phyloP scores from a whole-genome alignment of 1,140 invertebrate genomes.

The Latrodectus geometricus region DNA sequence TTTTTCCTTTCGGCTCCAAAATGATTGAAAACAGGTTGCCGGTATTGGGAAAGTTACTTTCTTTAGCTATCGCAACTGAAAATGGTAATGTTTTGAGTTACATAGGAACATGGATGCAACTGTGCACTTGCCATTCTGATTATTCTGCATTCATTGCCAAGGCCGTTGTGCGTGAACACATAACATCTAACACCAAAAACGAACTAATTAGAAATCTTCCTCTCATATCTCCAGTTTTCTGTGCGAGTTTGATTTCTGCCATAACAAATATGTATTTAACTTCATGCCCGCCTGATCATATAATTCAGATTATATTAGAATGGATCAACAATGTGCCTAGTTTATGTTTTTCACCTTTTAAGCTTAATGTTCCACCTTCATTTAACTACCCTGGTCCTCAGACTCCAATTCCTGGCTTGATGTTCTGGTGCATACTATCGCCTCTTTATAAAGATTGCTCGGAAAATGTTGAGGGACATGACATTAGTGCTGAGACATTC shows the following conservation, averaged over 20 bases:
- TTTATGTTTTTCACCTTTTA: constrained; percentile 47
- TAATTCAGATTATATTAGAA: constrained; percentile 32
- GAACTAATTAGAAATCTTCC: constrained; percentile 45
- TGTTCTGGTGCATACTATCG: constrained; percentile 56
- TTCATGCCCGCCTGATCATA: constrained; percentile 48
- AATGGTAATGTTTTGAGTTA: constrained; percentile 56
- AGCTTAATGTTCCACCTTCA: constrained; percentile 40
- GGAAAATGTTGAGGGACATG: not conserved
- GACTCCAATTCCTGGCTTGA: constrained; percentile 48
- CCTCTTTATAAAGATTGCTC: constrained; percentile 47
- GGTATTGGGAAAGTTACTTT: constrained; percentile 45
- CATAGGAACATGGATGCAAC: constrained; percentile 56
- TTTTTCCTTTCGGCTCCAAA: constrained; percentile 49
- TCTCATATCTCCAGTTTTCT: constrained; percentile 46
- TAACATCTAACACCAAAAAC: not conserved
- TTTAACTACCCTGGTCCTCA: constrained; percentile 59
- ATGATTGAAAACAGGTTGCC: constrained; percentile 45
- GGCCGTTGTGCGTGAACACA: constrained; percentile 39
- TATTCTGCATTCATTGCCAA: constrained; percentile 49
- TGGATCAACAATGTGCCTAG: constrained; percentile 40
- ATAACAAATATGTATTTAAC: constrained; percentile 50
- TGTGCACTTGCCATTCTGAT: constrained; percentile 43
- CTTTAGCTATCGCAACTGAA: constrained; percentile 51
- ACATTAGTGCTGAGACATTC: constrained; percentile 26
- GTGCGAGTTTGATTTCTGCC: constrained; percentile 47